phyloP scores from a whole-genome alignment of 2,113 vertebrate species.

The Heptranchias perlo region DNA sequence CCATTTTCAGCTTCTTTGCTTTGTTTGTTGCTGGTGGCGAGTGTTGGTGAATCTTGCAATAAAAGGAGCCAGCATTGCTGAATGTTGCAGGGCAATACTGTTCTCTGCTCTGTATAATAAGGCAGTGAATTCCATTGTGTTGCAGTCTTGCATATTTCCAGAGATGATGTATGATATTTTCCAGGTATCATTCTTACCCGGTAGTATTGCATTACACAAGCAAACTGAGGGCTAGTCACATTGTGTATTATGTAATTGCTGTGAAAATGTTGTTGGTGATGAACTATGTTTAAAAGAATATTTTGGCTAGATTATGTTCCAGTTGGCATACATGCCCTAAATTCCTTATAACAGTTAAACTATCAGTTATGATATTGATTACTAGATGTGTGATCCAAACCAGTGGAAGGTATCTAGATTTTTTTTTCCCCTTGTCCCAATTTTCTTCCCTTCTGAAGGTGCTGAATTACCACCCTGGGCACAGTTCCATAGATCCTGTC shows the following conservation, averaged over 20 bases:
- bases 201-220: background rate
- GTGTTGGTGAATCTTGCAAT: too few relatives aligned
- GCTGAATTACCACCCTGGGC: background rate
- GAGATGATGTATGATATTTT: background rate
- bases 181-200: background rate
- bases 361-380: background rate
- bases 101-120: too few relatives aligned
- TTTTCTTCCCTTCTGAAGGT: background rate
- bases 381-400: too few relatives aligned
- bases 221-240: background rate
- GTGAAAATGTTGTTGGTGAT: background rate
- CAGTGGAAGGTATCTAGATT: background rate
- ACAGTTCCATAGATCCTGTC: background rate
- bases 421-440: background rate
- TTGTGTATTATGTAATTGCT: background rate
- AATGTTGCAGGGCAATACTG: too few relatives aligned
- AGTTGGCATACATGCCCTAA: background rate
- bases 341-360: too few relatives aligned
- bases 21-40: background rate
- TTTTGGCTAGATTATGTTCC: background rate
- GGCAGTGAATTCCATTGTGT: background rate
- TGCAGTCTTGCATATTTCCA: background rate
- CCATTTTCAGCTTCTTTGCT: background rate
- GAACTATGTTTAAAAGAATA: background rate
- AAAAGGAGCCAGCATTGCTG: too few relatives aligned